phyloP scores from a whole-genome alignment of 2,797 vertebrate genomes.

The Cossypha heuglini region DNA sequence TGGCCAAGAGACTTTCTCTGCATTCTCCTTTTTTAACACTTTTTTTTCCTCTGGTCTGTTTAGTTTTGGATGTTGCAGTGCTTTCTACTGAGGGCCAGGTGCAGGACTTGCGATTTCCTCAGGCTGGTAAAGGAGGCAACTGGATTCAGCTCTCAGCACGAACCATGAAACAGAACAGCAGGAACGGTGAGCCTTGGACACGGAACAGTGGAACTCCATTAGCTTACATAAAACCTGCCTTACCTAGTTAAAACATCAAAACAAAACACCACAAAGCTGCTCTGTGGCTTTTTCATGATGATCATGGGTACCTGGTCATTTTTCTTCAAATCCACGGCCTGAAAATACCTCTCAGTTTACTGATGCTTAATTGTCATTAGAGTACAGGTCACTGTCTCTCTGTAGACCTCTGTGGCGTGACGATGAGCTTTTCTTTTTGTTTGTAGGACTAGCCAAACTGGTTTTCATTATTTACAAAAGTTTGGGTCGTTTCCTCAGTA shows the following conservation, averaged over 20 bases:
- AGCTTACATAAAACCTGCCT: background rate
- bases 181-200: conserved; percentile 84
- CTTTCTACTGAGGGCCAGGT: conserved; percentile 98
- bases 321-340: background rate
- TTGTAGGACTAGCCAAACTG: conserved; percentile 91
- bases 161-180: conserved; percentile 97
- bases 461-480: conserved; percentile 98
- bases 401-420: background rate
- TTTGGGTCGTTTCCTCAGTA: conserved; percentile 94
- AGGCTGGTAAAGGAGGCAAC: conserved; percentile 89
- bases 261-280: background rate
- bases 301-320: rapidly evolving
- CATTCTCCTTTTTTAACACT: background rate
- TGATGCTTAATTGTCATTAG: background rate
- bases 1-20: background rate
- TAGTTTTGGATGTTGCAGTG: conserved; percentile 95
- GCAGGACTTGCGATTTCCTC: conserved; percentile 97
- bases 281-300: background rate
- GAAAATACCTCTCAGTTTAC: background rate
- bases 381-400: background rate
- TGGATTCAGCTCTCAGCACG: conserved; percentile 96
- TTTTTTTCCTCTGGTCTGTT: background rate
- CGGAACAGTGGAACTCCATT: background rate
- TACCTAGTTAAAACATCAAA: background rate
- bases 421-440: background rate